Conservation (phyloP, 1,140 invertebrate species). For the Tribolium madens region DNA sequence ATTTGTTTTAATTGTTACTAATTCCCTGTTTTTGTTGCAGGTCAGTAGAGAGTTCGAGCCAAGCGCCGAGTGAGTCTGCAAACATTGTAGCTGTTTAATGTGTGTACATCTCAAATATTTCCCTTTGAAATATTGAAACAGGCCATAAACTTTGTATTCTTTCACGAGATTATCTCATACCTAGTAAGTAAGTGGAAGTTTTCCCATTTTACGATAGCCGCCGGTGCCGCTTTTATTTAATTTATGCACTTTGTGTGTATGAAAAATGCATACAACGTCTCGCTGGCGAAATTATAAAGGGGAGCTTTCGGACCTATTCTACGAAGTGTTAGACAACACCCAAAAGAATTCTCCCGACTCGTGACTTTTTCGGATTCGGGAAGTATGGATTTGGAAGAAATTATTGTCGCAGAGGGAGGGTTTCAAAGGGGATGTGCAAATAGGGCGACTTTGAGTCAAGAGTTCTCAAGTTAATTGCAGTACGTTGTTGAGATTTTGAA, state of each 20-base stretch:
- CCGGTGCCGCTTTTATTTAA: slow-evolving; percentile 4
- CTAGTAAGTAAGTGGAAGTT: slow-evolving; percentile 15
- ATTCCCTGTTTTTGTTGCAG: slow-evolving; percentile 4
- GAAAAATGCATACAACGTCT: slow-evolving; percentile 4
- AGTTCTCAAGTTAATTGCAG: background rate
- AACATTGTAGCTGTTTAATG: background rate
- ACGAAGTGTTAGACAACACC: background rate
- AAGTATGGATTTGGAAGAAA: background rate
- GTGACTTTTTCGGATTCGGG: background rate
- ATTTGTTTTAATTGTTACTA: background rate
- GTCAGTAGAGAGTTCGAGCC: background rate
- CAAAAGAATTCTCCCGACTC: background rate
- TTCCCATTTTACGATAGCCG: slow-evolving; percentile 4
- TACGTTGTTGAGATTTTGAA: background rate
- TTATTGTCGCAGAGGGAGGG: background rate
- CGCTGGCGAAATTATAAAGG: background rate
- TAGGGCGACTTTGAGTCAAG: background rate
- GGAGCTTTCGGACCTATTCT: background rate
- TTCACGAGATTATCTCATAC: slow-evolving; percentile 19
- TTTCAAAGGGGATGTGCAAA: background rate
- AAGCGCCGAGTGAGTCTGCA: background rate
- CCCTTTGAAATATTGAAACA: slow-evolving; percentile 25
- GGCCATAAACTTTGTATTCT: background rate
- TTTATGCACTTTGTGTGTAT: slow-evolving; percentile 1
- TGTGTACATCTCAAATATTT: slow-evolving; percentile 9